Conservation (phyloP, 2,113 vertebrate species). For the Rhynchomys soricoides region DNA sequence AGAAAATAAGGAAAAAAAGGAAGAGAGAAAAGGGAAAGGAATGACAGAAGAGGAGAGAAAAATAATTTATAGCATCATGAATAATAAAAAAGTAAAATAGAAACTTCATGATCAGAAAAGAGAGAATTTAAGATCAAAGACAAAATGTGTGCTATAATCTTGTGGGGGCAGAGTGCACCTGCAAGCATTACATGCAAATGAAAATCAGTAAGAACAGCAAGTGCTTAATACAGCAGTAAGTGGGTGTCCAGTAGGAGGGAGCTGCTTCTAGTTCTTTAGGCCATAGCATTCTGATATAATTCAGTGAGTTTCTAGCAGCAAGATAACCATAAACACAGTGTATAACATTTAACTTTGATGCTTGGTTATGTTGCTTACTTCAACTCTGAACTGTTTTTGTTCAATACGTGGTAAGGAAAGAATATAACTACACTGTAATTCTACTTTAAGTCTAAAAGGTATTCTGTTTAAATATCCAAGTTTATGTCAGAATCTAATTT, state of each 20-base stretch:
- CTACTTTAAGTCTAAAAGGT: not conserved
- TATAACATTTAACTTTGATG: not conserved
- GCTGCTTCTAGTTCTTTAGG: not conserved
- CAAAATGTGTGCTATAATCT: not conserved
- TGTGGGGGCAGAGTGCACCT: not conserved
- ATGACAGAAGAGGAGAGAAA: fast-evolving
- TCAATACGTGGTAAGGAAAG: not conserved
- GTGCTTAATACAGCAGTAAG: not conserved
- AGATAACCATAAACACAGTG: not conserved
- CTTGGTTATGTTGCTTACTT: not conserved
- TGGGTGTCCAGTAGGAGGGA: not conserved
- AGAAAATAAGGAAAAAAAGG: not conserved
- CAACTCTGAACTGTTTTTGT: not conserved
- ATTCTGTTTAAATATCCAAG: not conserved
- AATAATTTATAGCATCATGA: not conserved
- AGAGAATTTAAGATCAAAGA: not conserved
- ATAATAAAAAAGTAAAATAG: not conserved
- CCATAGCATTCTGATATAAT: not conserved
- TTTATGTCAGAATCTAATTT: not conserved
- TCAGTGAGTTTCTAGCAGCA: not conserved
- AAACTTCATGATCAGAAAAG: not conserved
- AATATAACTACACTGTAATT: not conserved
- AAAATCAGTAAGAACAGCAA: not conserved
- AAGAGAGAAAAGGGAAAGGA: fast-evolving
- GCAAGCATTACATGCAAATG: not conserved